phyloP scores from a whole-genome alignment of 1,140 invertebrate genomes.

The Saccostrea echinata region DNA sequence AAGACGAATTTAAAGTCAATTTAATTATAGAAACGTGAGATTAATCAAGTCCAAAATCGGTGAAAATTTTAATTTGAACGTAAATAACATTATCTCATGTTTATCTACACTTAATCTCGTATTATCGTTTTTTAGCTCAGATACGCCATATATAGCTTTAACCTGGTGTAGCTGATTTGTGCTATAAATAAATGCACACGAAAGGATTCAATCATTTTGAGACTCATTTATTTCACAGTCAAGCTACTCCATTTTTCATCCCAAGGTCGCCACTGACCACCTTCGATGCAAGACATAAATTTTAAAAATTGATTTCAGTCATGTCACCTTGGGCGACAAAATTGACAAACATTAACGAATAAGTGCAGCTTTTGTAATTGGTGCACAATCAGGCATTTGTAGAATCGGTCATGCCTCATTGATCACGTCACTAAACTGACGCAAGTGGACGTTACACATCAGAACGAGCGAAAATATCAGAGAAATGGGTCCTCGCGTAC shows the following conservation, averaged over 20 bases:
- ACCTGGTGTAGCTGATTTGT: neutral
- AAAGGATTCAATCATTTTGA: too few relatives aligned
- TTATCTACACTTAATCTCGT: too few relatives aligned
- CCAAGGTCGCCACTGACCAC: neutral
- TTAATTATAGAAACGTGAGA: too few relatives aligned
- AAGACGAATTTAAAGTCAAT: too few relatives aligned
- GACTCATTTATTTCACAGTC: too few relatives aligned
- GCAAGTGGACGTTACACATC: neutral
- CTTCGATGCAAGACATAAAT: neutral
- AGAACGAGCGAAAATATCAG: neutral
- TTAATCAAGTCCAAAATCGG: too few relatives aligned
- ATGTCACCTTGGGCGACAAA: neutral
- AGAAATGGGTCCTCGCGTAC: neutral
- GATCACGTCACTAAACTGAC: neutral
- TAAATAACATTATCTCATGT: too few relatives aligned
- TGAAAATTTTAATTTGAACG: too few relatives aligned
- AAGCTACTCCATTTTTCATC: neutral
- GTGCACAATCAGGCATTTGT: neutral
- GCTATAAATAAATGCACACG: neutral
- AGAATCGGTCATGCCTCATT: neutral
- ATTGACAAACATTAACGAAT: neutral
- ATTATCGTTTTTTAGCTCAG: too few relatives aligned
- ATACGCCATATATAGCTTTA: too few relatives aligned
- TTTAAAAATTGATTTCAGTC: neutral
- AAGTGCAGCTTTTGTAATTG: neutral